phyloP scores from a whole-genome alignment of 2,113 vertebrate genomes.

The Eubucco bourcierii region DNA sequence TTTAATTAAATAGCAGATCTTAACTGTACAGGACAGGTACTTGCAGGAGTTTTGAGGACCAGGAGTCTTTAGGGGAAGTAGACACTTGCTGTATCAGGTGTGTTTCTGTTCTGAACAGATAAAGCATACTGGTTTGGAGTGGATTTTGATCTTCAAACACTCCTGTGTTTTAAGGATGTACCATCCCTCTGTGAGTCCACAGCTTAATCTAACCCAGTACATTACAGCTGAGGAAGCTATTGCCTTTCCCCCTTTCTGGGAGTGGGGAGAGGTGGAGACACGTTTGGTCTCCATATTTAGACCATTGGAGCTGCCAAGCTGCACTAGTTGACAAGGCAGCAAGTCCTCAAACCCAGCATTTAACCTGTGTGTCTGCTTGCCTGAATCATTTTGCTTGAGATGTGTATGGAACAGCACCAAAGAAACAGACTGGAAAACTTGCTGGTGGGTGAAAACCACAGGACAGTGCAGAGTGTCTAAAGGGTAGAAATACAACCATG shows the following conservation, averaged over 20 bases:
- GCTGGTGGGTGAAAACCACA: background rate
- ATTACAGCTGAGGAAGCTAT: background rate
- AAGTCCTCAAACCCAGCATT: background rate
- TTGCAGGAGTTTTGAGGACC: background rate
- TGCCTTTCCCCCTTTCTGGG: background rate
- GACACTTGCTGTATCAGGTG: background rate
- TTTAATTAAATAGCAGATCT: background rate
- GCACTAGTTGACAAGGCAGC: background rate
- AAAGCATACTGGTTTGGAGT: background rate
- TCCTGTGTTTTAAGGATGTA: fast-evolving
- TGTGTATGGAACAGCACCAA: background rate
- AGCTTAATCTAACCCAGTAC: background rate
- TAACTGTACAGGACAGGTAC: background rate
- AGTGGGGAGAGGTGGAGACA: background rate
- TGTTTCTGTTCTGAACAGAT: background rate
- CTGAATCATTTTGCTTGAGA: background rate
- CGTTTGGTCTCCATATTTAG: too few relatives aligned
- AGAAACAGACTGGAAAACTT: background rate
- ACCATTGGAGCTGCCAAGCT: background rate
- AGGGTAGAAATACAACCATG: background rate
- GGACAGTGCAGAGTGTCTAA: background rate
- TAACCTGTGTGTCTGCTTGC: fast-evolving
- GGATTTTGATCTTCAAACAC: background rate
- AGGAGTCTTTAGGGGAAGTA: background rate
- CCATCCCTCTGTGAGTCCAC: background rate